phyloP scores from a whole-genome alignment of 2,113 vertebrate genomes.

The Tretioscincus oriximinensis region DNA sequence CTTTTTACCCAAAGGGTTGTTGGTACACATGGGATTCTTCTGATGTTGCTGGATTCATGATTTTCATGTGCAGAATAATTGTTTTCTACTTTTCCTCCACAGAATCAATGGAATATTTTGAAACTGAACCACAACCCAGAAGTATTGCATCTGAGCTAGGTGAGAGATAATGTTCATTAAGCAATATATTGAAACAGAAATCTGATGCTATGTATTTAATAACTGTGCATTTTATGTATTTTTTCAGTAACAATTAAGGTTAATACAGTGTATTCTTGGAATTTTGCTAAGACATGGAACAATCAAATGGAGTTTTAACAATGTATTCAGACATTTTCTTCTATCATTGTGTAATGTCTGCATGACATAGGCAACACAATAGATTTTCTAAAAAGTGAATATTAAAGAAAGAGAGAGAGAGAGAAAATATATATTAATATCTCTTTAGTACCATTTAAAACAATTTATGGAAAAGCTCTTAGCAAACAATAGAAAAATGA shows the following conservation, averaged over 20 bases:
- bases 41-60: not conserved
- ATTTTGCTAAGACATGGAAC: constrained; percentile 15
- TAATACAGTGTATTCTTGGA: not conserved
- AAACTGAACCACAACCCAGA: constrained; percentile 8
- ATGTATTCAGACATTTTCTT: not conserved
- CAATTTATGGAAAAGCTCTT: not conserved
- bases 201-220: not conserved
- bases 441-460: not conserved
- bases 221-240: not conserved
- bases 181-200: constrained; percentile 9
- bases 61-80: not conserved
- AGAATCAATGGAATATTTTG: constrained; percentile 17
- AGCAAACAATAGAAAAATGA: not conserved
- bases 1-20: not conserved
- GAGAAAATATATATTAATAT: not conserved
- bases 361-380: not conserved
- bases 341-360: constrained; percentile 15
- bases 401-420: not conserved
- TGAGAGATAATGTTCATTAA: not conserved
- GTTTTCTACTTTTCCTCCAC: not conserved
- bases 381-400: constrained; percentile 12
- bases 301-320: constrained; percentile 21
- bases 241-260: not conserved
- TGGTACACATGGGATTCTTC: not conserved
- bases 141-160: constrained; percentile 23